These are phyloP conservation scores for Coleophora deauratella DNA, from an alignment of 2,888 invertebrate genomes.

Conservation along the genomic window DNA sequence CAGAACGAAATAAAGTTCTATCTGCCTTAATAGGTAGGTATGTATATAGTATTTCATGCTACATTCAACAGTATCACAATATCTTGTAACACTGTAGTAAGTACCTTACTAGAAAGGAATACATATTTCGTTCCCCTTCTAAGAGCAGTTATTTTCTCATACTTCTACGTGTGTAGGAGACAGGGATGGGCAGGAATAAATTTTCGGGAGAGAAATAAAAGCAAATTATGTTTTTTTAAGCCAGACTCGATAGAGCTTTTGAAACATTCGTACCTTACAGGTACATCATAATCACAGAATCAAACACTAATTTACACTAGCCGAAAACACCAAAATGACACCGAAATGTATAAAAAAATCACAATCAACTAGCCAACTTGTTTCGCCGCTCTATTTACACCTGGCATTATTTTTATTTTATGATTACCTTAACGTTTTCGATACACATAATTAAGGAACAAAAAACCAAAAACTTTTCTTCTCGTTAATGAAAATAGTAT, in stretches of 20 bases:
- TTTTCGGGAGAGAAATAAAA: constrained; percentile 8
- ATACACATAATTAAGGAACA: constrained; percentile 74
- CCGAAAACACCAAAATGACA: constrained; percentile 41
- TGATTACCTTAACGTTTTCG: constrained; percentile 61
- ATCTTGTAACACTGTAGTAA: no score
- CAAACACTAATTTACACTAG: constrained; percentile 45
- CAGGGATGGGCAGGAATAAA: not conserved
- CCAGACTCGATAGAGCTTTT: constrained; percentile 50
- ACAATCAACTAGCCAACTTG: constrained; percentile 50
- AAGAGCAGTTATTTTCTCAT: no score
- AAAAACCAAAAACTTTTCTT: constrained; percentile 60
- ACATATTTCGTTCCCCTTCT: no score
- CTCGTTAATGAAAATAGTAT: constrained; percentile 56
- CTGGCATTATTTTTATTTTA: constrained; percentile 60
- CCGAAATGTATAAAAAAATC: constrained; percentile 61
- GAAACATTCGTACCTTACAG: constrained; percentile 50
- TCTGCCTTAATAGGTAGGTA: no score
- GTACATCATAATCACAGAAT: constrained; percentile 66
- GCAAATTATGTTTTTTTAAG: constrained; percentile 36
- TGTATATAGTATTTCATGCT: no score
- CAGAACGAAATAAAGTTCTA: no score
- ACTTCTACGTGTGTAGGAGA: not conserved
- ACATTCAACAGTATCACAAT: no score
- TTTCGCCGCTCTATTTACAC: constrained; percentile 44
- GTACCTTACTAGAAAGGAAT: no score